These are phyloP conservation scores for Paratrypauchen microcephalus DNA, from an alignment of 2,797 vertebrate genomes.

Conservation along the genomic window DNA sequence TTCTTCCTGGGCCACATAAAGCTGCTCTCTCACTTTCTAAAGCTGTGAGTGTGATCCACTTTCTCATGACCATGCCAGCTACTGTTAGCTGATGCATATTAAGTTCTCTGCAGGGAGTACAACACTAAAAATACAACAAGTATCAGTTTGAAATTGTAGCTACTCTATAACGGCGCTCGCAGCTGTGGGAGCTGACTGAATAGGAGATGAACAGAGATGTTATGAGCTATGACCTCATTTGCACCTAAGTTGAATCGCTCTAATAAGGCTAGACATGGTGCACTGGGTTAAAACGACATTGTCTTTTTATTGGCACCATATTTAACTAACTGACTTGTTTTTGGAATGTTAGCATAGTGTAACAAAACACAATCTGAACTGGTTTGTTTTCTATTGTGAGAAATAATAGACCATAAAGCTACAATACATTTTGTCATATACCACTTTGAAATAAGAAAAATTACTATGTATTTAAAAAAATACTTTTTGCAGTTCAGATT, in stretches of 20 bases:
- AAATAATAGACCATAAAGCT: too few species aligned
- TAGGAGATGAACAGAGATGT: slow-evolving; percentile 24
- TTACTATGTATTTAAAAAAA: too few species aligned
- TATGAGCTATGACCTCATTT: slow-evolving; percentile 44
- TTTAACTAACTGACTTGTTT: neutral
- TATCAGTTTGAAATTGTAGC: slow-evolving; percentile 65
- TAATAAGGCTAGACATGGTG: neutral
- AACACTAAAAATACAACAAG: slow-evolving; percentile 73
- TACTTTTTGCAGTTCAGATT: too few species aligned
- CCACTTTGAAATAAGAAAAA: too few species aligned
- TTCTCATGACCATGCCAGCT: slow-evolving; percentile 51
- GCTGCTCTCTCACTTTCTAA: slow-evolving; percentile 41
- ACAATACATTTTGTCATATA: too few species aligned
- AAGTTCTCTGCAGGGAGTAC: slow-evolving; percentile 69
- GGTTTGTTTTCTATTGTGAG: too few species aligned
- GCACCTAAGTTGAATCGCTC: slow-evolving; percentile 13
- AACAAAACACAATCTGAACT: too few species aligned
- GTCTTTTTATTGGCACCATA: neutral
- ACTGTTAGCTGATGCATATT: slow-evolving; percentile 65
- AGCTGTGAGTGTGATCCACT: slow-evolving; percentile 43
- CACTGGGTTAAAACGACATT: neutral
- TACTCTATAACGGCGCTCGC: slow-evolving; percentile 47
- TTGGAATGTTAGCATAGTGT: too few species aligned
- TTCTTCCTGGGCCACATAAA: slow-evolving; percentile 33
- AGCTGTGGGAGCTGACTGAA: slow-evolving; percentile 49